phyloP scores from a whole-genome alignment of 2,113 vertebrate genomes.

The Brevimyrus niger region DNA sequence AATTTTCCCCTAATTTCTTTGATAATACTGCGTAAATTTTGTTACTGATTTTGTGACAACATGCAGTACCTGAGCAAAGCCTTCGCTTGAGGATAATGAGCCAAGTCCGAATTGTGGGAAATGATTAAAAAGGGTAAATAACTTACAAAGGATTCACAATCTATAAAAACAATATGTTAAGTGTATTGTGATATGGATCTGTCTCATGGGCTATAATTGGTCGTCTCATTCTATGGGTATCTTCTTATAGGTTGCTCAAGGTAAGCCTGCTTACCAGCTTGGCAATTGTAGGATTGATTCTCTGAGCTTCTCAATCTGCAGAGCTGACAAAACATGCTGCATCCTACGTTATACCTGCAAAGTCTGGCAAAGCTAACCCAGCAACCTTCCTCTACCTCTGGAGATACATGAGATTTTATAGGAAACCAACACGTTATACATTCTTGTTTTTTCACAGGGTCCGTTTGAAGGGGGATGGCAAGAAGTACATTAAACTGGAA shows the following conservation, averaged over 20 bases:
- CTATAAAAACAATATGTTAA: background rate
- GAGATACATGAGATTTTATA: background rate
- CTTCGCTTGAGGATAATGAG: background rate
- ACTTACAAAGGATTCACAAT: background rate
- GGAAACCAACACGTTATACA: background rate
- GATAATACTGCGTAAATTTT: background rate
- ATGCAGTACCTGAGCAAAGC: background rate
- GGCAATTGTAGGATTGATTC: background rate
- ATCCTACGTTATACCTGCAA: background rate
- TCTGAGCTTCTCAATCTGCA: background rate
- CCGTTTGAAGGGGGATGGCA: background rate
- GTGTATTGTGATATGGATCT: background rate
- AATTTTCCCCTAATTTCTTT: background rate
- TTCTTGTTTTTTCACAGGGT: background rate
- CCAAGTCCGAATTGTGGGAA: background rate
- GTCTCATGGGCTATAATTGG: background rate
- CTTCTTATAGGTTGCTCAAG: background rate
- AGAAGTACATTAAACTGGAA: background rate
- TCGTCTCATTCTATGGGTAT: background rate
- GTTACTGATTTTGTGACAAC: background rate
- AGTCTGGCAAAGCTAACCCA: background rate
- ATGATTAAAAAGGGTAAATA: conserved; percentile 5
- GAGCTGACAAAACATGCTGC: background rate
- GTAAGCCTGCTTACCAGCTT: background rate
- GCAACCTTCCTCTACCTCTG: background rate